These are phyloP conservation scores for Myrmophylax atrothorax DNA, from an alignment of 2,113 vertebrate genomes.

Conservation along the genomic window DNA sequence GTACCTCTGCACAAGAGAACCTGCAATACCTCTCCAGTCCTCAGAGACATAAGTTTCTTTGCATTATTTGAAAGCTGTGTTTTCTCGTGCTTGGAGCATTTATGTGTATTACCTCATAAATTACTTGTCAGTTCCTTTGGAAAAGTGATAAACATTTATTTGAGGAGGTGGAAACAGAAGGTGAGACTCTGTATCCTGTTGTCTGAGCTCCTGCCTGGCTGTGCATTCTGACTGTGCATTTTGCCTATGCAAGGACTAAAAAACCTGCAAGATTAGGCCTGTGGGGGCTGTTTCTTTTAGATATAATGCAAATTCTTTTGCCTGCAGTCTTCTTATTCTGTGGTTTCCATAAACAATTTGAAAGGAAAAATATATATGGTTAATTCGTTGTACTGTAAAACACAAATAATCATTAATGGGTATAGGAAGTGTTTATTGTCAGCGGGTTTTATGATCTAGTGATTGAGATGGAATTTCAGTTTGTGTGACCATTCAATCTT, in stretches of 20 bases:
- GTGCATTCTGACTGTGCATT: accelerated
- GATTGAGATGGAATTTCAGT: background rate
- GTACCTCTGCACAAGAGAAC: constrained; percentile 5
- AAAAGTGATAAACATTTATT: constrained; percentile 23
- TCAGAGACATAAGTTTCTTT: constrained; percentile 53
- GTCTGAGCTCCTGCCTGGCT: background rate
- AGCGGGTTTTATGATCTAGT: background rate
- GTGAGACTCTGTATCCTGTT: background rate
- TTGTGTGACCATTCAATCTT: accelerated
- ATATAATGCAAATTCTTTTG: background rate
- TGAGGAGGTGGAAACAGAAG: background rate
- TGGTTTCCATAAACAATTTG: background rate
- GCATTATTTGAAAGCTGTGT: constrained; percentile 53
- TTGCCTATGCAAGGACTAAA: background rate
- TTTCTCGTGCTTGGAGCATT: constrained; percentile 47
- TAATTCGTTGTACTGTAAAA: background rate
- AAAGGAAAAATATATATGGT: background rate
- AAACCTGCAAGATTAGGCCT: accelerated
- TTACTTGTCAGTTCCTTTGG: constrained; percentile 29
- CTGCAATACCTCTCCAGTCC: constrained; percentile 37
- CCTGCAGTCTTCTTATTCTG: background rate
- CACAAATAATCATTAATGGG: background rate
- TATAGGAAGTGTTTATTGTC: background rate
- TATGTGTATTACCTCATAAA: constrained; percentile 54
- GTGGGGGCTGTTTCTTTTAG: background rate